Conservation (phyloP, 2,888 invertebrate species). For the Diploptera punctata region DNA sequence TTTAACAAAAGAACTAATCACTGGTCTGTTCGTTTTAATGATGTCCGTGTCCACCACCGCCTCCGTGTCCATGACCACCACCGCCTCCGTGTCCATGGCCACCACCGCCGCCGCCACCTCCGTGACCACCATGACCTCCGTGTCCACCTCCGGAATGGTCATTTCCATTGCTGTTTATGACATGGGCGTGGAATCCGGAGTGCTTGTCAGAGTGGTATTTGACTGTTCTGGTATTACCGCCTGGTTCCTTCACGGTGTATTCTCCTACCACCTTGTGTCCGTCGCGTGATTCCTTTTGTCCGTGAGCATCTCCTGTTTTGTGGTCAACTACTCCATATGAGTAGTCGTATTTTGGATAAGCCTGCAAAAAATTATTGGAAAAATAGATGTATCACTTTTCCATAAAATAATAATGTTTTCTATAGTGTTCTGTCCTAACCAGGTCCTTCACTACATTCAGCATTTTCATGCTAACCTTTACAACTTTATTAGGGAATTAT, state of each 20-base stretch:
- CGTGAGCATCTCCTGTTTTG: slow-evolving; percentile 55
- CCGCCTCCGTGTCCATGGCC: not conserved
- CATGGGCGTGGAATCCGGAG: slow-evolving; percentile 72
- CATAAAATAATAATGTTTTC: too few relatives aligned
- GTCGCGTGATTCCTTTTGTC: slow-evolving; percentile 55
- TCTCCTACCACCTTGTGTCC: slow-evolving; percentile 51
- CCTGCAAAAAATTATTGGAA: slow-evolving; percentile 49
- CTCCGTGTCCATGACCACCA: not conserved
- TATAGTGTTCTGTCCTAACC: too few relatives aligned
- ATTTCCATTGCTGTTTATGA: slow-evolving; percentile 55
- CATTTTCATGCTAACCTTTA: too few relatives aligned
- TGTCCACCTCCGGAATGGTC: slow-evolving; percentile 35
- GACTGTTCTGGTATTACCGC: slow-evolving; percentile 56
- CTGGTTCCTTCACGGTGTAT: slow-evolving; percentile 53
- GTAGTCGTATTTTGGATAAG: slow-evolving; percentile 53
- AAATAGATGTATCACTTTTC: too few relatives aligned
- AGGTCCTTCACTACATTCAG: too few relatives aligned
- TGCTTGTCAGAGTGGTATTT: slow-evolving; percentile 74
- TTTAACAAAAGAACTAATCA: too few relatives aligned
- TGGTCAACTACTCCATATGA: slow-evolving; percentile 51
- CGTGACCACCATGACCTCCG: slow-evolving; percentile 17
- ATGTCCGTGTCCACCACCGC: not conserved
- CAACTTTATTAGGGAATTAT: too few relatives aligned
- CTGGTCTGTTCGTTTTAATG: too few relatives aligned
- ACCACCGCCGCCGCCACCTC: not conserved